phyloP scores from a whole-genome alignment of 2,113 vertebrate genomes.

The Ceyx melanurus region DNA sequence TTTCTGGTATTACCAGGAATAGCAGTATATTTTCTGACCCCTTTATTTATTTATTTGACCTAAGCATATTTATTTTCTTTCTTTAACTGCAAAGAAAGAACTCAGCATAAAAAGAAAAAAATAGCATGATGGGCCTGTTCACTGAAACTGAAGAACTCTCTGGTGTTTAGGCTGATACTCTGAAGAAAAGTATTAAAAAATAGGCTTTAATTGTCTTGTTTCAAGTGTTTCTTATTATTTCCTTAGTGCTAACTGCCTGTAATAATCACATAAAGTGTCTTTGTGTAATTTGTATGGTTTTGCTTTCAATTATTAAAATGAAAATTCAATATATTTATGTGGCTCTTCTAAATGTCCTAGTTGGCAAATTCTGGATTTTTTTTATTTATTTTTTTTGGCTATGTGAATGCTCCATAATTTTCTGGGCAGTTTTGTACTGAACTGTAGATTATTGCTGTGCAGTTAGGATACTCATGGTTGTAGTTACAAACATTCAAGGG shows the following conservation, averaged over 20 bases:
- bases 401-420: background rate
- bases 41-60: background rate
- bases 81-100: background rate
- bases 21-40: background rate
- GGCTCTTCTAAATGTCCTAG: background rate
- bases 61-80: background rate
- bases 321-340: background rate
- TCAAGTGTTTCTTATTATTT: constrained; percentile 43
- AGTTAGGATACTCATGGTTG: background rate
- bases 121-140: background rate
- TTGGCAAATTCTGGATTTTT: background rate
- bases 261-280: constrained; percentile 3
- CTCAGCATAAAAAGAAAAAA: background rate
- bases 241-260: background rate
- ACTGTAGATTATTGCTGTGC: background rate
- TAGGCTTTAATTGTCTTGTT: constrained; percentile 42
- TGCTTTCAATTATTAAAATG: background rate
- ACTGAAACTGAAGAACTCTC: background rate
- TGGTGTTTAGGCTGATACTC: background rate
- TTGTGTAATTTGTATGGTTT: background rate
- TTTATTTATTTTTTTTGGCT: background rate
- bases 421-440: background rate
- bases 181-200: constrained; percentile 34
- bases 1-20: background rate
- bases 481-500: background rate